Evolutionary conservation across 1,140 invertebrate genomes (phyloP), one percentile per base, ranked within the genome.

Genomic region (Cheumatopsyche charites): DNA sequence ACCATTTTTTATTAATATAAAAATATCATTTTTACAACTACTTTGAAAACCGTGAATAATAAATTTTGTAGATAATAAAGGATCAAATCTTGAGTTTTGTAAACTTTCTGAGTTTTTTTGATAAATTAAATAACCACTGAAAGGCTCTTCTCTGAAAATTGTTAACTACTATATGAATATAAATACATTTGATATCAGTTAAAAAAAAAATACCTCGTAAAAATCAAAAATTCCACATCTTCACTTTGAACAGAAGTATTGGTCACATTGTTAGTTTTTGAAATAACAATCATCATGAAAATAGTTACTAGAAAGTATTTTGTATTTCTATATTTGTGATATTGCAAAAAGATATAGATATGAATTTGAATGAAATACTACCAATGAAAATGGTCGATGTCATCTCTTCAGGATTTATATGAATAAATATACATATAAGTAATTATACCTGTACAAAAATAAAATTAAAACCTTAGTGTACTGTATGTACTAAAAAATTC

Each of bases 11-110:
- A 70, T 75, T 11, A 47, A 21, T 9, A 42, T 70, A 49, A 75
- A 75, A 15, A 75, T 17, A 7, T 72, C 43, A 62, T 67, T 43
- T 13, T 17, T 43, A 58, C 74, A 75, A 67, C 63, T 70, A 36
- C 62, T 72, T 49, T 75, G 71, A 55, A 70, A 75, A 19, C 74
- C 74, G 45, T 75, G 74, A 41, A 75, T 73, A 26, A 75, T 67
- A 52, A 75, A 47, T 67, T 72, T 75, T 12, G 45, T 67, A 9
- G 45, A 42, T 47, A 67, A 12, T 4, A 13, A 42, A 23, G 74
- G 63, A 45, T 75, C 62, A 67, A 70, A 72, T 25, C 41, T 13
- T 17, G 71, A 70, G 26, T 26, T 23, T 19, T 45, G 21, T 3
- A 70, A 6, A 67, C 61, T 72, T 0, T 21, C 19, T 23, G 13